Conservation (phyloP, 2,797 vertebrate species). For the Cetoscarus ocellatus region DNA sequence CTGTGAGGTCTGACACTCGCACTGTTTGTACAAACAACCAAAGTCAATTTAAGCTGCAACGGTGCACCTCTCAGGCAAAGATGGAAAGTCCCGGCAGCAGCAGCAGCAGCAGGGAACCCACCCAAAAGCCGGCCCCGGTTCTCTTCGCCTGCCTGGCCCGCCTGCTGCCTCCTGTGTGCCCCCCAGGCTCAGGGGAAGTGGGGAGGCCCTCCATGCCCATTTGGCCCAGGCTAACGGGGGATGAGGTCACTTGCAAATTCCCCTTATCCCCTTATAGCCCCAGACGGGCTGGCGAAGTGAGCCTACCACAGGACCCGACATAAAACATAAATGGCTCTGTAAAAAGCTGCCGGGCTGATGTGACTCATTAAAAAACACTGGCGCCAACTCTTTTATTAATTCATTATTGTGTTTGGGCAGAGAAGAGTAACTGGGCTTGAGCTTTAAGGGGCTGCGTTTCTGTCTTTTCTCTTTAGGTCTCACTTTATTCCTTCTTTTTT, state of each 20-base stretch:
- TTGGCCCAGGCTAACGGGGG: slow-evolving; percentile 80
- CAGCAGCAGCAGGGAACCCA: slow-evolving; percentile 71
- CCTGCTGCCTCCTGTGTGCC: slow-evolving; percentile 80
- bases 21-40: slow-evolving; percentile 64
- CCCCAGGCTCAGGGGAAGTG: slow-evolving; percentile 81
- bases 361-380: slow-evolving; percentile 87
- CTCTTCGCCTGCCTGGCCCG: slow-evolving; percentile 64
- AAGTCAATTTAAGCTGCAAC: slow-evolving; percentile 62
- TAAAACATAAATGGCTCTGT: slow-evolving; percentile 84
- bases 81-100: slow-evolving; percentile 85
- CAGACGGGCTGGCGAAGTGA: slow-evolving; percentile 78
- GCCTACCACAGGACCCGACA: slow-evolving; percentile 79
- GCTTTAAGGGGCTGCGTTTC: slow-evolving; percentile 37
- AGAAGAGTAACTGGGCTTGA: slow-evolving; percentile 58
- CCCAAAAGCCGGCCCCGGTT: slow-evolving; percentile 69
- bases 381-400: slow-evolving; percentile 87
- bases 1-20: slow-evolving; percentile 49
- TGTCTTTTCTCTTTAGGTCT: slow-evolving; percentile 22
- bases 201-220: slow-evolving; percentile 79
- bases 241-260: slow-evolving; percentile 87
- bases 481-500: neutral
- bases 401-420: slow-evolving; percentile 82
- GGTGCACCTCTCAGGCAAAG: slow-evolving; percentile 62
- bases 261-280: slow-evolving; percentile 82
- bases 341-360: slow-evolving; percentile 82